phyloP scores from a whole-genome alignment of 2,113 vertebrate genomes.

The Lophius piscatorius region DNA sequence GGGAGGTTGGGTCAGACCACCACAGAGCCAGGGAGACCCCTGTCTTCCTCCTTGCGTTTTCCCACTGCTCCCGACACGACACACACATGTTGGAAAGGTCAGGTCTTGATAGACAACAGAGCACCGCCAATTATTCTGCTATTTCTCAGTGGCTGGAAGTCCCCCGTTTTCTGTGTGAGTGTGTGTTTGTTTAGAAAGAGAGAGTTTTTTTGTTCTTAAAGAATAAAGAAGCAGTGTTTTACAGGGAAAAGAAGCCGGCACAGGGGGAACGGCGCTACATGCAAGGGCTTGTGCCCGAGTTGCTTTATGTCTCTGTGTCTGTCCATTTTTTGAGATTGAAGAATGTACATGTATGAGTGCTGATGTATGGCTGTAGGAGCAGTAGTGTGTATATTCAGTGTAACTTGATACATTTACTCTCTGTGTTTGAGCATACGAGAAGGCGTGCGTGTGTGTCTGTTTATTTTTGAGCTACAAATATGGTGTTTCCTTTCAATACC shows the following conservation, averaged over 20 bases:
- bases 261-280: slow-evolving; percentile 61
- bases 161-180: slow-evolving; percentile 68
- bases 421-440: not conserved
- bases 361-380: slow-evolving; percentile 45
- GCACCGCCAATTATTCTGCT: slow-evolving; percentile 76
- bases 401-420: no score
- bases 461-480: slow-evolving; percentile 21
- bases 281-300: slow-evolving; percentile 70
- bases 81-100: slow-evolving; percentile 78
- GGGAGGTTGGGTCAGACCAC: slow-evolving; percentile 74
- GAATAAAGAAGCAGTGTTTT: slow-evolving; percentile 82
- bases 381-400: slow-evolving; percentile 1
- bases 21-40: slow-evolving; percentile 71
- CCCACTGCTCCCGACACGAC: slow-evolving; percentile 68
- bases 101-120: slow-evolving; percentile 81
- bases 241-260: slow-evolving; percentile 61
- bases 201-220: slow-evolving; percentile 59
- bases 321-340: slow-evolving; percentile 64
- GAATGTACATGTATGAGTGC: slow-evolving; percentile 43
- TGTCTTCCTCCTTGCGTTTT: slow-evolving; percentile 65
- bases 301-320: slow-evolving; percentile 64
- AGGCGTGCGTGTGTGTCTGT: not conserved
- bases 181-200: slow-evolving; percentile 51
- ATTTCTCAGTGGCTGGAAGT: slow-evolving; percentile 78
- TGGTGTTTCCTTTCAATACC: slow-evolving; percentile 13